A percentile compares a stretch with the other conserved stretches of the same genome.
phyloP scores from a whole-genome alignment of 2,888 invertebrate species.

The Lasioglossum lativentre region DNA sequence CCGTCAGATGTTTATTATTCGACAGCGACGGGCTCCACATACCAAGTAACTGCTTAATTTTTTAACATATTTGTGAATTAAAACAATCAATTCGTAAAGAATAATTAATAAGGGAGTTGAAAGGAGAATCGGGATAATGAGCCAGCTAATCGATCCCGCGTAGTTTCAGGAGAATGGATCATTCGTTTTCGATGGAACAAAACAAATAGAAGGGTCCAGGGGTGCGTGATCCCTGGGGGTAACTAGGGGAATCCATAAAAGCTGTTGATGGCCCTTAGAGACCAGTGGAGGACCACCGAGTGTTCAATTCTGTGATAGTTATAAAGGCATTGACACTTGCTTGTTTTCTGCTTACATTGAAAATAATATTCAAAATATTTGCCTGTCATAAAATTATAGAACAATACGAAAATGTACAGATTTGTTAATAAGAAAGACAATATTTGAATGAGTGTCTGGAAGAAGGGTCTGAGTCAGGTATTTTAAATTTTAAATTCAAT shows the following conservation, averaged over 20 bases:
- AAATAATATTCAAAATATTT: neutral
- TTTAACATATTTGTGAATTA: neutral
- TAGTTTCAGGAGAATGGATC: neutral
- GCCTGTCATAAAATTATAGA: too few relatives aligned
- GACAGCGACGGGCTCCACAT: too few relatives aligned
- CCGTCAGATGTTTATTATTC: too few relatives aligned
- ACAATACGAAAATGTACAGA: too few relatives aligned
- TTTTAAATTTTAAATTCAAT: too few relatives aligned
- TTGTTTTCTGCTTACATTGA: neutral
- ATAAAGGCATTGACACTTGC: neutral
- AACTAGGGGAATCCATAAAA: neutral
- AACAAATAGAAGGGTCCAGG: neutral
- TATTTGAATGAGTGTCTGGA: too few relatives aligned
- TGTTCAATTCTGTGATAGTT: neutral
- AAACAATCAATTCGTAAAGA: neutral
- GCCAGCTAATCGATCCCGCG: neutral
- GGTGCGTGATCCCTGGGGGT: neutral
- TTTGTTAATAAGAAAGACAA: neutral
- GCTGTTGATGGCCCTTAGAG: neutral
- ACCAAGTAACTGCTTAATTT: neutral
- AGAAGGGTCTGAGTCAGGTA: too few relatives aligned
- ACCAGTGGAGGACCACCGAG: neutral
- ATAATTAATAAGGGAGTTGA: neutral
- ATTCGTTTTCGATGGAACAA: constrained; percentile 7
- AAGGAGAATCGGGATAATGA: neutral